Base-by-base conservation (phyloP, 1,140 invertebrate genomes). In the Octopus bimaculoides region DNA sequence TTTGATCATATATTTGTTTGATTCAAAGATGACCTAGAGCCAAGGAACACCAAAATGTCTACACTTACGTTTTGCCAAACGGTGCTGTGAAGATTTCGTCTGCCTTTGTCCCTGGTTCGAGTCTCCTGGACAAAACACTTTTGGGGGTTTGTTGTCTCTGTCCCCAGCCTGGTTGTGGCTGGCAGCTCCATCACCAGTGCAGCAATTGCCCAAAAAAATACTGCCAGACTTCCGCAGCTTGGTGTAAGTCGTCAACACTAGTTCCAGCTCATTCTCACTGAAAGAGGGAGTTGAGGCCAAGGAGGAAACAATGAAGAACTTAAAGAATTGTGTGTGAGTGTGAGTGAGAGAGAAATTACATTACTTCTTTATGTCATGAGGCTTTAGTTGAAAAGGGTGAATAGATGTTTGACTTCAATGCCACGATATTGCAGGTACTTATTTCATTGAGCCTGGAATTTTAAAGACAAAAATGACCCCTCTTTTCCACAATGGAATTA, bases 191-290 rank as follows among this genome's bases (percentile, higher is more conserved):
- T 41, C 26, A 41, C 26, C 26, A 53, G 86, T 84, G 12, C 82
- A 69, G 69, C 86, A 86, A 10, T 89, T 87, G 78, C 93, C 93
- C 73, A 93, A 87, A 83, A 93, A 93, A 83, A 93, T 92, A 82
- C 93, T 92, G 52, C 93, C 92, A 78, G 92, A 93, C 80, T 93
- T 93, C 86, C 93, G 93, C 41, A 93, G 88, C 77, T 91, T 91
- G 17, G 93, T 93, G 87, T 93, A 93, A 5, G 93, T 89, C 61
- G 92, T 92, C 53, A 94, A 82, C 17, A 93, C 91, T 82, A 93
- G 92, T 82, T 93, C 93, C 73, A 94, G 89, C 83, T 94, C 93
- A 79, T 90, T 91, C 82, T 93, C 93, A 82, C 93, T 93, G 83
- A 8, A 82, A 82, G 83, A 78, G 88, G 26, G 26, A 41, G 0